Evolutionary conservation across 2,113 vertebrate species (phyloP).

Genomic region (Hippolais icterina): DNA sequence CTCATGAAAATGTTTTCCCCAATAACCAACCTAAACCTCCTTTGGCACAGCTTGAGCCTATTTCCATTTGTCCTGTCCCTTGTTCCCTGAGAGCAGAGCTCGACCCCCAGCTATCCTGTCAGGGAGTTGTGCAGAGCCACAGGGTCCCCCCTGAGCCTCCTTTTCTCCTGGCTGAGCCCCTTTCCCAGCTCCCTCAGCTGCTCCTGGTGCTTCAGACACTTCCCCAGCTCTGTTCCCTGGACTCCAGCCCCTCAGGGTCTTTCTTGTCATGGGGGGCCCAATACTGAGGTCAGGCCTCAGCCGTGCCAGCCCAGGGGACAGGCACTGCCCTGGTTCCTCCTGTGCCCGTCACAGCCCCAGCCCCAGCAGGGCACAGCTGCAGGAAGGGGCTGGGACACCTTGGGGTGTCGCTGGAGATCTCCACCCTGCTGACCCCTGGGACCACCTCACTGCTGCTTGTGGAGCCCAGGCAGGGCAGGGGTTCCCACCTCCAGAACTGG

Average conservation of each 20-base stretch:
- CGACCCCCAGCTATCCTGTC: accelerated
- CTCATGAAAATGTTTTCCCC: neutral
- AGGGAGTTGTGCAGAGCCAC: neutral
- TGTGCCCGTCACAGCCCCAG: accelerated
- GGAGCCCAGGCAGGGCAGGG: neutral
- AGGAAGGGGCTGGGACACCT: neutral
- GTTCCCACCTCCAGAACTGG: accelerated
- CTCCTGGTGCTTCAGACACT: neutral
- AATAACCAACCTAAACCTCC: neutral
- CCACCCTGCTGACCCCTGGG: neutral
- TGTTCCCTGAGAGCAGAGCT: neutral
- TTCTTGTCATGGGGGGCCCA: neutral
- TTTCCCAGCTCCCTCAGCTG: neutral
- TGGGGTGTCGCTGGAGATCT: neutral
- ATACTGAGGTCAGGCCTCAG: neutral
- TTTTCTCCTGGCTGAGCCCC: neutral
- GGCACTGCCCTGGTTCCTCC: neutral
- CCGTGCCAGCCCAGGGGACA: neutral
- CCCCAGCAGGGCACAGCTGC: neutral
- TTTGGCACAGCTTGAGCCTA: accelerated
- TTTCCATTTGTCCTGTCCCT: neutral
- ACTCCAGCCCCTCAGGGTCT: neutral
- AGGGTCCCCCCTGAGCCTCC: neutral
- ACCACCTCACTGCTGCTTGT: accelerated
- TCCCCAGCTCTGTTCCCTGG: neutral